Evolutionary conservation across 2,797 vertebrate species (phyloP), one percentile per base, ranked within the genome.

Genomic region (Lepus oiostolus): DNA sequence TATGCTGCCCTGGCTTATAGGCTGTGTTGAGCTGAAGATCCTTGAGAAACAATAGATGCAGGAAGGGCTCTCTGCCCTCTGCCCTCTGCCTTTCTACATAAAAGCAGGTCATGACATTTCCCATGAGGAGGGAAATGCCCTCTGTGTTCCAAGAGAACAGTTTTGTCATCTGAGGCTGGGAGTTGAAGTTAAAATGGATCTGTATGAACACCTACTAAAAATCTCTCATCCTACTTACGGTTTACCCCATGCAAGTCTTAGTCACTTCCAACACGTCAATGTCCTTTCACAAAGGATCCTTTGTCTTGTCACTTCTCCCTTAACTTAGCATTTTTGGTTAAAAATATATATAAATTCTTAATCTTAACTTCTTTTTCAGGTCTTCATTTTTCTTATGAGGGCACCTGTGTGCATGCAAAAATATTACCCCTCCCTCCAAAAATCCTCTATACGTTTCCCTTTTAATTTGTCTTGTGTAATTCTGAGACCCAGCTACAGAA

Each of bases 11-110:
- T 83, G 32, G 63, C 22, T n/a, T 65, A 87, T 86, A 71, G 42
- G 90, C 86, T 82, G 82, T 83, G 86, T 90, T 90, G 54, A 71
- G 71, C 30, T 72, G 30, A 83, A 90, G 24, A 19, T 24, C 90
- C 47, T 83, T 71, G 77, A 90, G 54, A 90, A 95, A 72, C 14
- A 76, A 7, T 52, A 90, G 83, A n/a, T 67, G 38, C 10, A 58
- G 38, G 32, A 28, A 93, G 32, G 19, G 30, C 30, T 90, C 12
- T 62, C 63, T 19, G 30, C 30, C 87, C 12, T 62, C 63, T 72
- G 71, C 77, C 71, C 54, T 87, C 63, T 12, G 52, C 1, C 24
- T 77, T 82, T 83, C 82, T 93, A 65, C 63, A 8, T 76, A 83
- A 87, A 87, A 90, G 22, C 30, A 72, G 54, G 70, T 50, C 83